phyloP scores from a whole-genome alignment of 2,888 invertebrate genomes.

The Lochmaea crataegi region DNA sequence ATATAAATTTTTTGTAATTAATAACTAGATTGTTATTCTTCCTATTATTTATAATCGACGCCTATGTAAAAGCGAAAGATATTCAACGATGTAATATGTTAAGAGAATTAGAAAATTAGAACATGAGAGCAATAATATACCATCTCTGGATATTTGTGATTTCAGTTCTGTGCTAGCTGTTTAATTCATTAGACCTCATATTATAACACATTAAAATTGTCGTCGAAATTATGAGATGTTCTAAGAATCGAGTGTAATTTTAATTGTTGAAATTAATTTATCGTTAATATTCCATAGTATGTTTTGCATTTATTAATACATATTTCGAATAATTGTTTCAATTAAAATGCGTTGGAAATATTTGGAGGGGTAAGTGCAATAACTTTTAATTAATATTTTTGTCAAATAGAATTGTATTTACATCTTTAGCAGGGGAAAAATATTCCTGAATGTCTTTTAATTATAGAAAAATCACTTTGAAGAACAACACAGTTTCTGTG shows the following conservation, averaged over 20 bases:
- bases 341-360: slow-evolving; percentile 23
- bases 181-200: slow-evolving; percentile 27
- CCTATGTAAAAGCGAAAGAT: slow-evolving; percentile 13
- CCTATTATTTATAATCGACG: not conserved
- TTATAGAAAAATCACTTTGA: no score
- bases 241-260: slow-evolving; percentile 13
- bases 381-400: not conserved
- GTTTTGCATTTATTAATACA: slow-evolving; percentile 5
- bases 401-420: not conserved
- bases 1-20: not conserved
- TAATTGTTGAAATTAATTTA: slow-evolving; percentile 21
- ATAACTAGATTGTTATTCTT: not conserved
- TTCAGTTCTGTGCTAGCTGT: slow-evolving; percentile 31
- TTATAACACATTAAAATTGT: slow-evolving; percentile 10
- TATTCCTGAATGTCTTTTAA: no score
- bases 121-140: slow-evolving; percentile 19
- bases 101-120: slow-evolving; percentile 22
- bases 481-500: no score
- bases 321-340: not conserved
- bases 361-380: slow-evolving; percentile 17
- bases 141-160: slow-evolving; percentile 8
- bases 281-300: slow-evolving; percentile 18
- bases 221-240: slow-evolving; percentile 20
- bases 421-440: no score
- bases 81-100: slow-evolving; percentile 14